These are phyloP conservation scores for Eupithecia subumbrata DNA, from an alignment of 2,888 invertebrate genomes.

Conservation along the genomic window DNA sequence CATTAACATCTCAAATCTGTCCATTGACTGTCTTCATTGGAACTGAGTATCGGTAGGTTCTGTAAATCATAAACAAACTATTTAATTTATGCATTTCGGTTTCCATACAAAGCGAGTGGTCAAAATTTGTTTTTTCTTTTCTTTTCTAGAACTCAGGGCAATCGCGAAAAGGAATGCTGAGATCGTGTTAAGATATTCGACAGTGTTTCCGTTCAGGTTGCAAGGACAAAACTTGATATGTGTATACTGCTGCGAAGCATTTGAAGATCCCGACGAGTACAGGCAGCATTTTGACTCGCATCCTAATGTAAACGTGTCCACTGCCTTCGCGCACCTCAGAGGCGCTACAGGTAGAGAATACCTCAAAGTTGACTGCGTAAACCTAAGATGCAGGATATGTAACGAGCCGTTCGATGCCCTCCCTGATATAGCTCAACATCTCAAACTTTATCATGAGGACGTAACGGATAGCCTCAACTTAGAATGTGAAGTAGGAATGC, in stretches of 20 bases:
- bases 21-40: neutral
- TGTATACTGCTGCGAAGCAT: constrained; percentile 70
- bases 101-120: neutral
- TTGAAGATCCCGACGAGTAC: constrained; percentile 62
- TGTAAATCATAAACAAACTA: neutral
- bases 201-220: constrained; percentile 76
- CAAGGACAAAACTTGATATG: constrained; percentile 71
- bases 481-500: constrained; percentile 62
- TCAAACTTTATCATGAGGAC: constrained; percentile 56
- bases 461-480: constrained; percentile 53
- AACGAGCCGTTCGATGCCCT: constrained; percentile 53
- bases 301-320: constrained; percentile 58
- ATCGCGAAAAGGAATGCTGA: constrained; percentile 64
- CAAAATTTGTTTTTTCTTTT: constrained; percentile 12
- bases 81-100: constrained; percentile 1
- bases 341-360: constrained; percentile 49
- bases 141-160: constrained; percentile 28
- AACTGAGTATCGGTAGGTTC: neutral
- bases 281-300: constrained; percentile 65
- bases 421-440: constrained; percentile 61
- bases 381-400: constrained; percentile 68
- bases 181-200: constrained; percentile 71
- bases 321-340: constrained; percentile 67
- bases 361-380: constrained; percentile 70
- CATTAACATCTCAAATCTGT: neutral